These are phyloP conservation scores for Darevskia nairensis DNA, from an alignment of 2,797 vertebrate genomes.

Conservation along the genomic window DNA sequence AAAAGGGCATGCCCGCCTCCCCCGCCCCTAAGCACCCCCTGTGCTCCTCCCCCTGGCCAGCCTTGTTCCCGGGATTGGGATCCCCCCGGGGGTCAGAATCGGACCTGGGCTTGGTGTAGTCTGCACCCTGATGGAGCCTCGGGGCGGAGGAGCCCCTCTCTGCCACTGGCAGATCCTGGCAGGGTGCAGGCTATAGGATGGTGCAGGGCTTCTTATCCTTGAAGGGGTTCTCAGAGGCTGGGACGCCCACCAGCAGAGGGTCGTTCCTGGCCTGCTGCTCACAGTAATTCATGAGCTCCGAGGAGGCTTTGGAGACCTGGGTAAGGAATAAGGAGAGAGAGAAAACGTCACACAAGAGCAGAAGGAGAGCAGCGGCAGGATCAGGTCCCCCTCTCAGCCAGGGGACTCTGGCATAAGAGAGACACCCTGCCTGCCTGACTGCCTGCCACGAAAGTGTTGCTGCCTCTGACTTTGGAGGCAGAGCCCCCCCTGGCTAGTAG, in stretches of 20 bases:
- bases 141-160: not conserved
- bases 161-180: too few species aligned
- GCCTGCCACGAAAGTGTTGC: too few species aligned
- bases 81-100: not conserved
- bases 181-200: conserved; percentile 87
- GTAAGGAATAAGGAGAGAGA: not conserved
- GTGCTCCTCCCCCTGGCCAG: not conserved
- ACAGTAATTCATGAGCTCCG: conserved; percentile 96
- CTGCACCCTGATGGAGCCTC: not conserved
- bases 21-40: not conserved
- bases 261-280: conserved; percentile 94
- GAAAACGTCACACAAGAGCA: too few species aligned
- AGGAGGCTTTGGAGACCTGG: conserved; percentile 94
- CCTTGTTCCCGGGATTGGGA: not conserved
- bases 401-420: too few species aligned
- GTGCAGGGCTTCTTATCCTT: conserved; percentile 98
- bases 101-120: not conserved
- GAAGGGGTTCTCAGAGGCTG: conserved; percentile 96
- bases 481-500: too few species aligned
- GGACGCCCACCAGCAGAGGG: conserved; percentile 93
- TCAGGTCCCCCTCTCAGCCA: too few species aligned
- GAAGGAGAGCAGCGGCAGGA: too few species aligned
- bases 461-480: too few species aligned
- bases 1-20: not conserved
- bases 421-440: too few species aligned